Base-by-base conservation (phyloP, 1,140 invertebrate species). In the Zeugodacus cucurbitae region DNA sequence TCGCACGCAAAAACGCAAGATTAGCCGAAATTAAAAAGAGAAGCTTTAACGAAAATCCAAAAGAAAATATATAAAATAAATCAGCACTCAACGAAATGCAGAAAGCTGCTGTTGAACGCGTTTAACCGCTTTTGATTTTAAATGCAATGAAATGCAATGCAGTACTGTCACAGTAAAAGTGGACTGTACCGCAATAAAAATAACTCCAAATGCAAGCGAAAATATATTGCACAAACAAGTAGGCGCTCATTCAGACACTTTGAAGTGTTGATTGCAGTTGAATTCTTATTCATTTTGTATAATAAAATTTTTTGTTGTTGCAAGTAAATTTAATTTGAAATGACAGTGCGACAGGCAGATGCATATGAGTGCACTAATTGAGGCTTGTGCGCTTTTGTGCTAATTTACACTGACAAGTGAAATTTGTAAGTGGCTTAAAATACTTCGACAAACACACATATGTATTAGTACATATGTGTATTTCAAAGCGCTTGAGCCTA, bases 61-160 rank as follows among this genome's bases (percentile, higher is more conserved):
- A n/a, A n/a, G n/a, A n/a, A n/a, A n/a, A n/a, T n/a, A n/a, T n/a
- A n/a, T n/a, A n/a, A 41, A 74, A 74, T 32, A 41, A 74, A 17
- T 74, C 20, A n/a, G 6, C 34, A 74, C 67, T 6, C 67, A 32
- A 34, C 34, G 67, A 22, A 74, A 37, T 41, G 67, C 67, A 74
- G 67, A 74, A 74, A 74, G 67, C 67, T 17, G 67, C 67, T 37
- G 17, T 22, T 32, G 67, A 74, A 41, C 67, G 67, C 67, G 67
- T 41, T 74, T n/a, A 74, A 37, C 67, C 67, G 67, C 67, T 41
- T 74, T 74, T 74, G 67, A 74, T 74, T 74, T 41, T 74, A n/a
- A 26, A 26, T 11, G 32, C 64, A 67, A 62, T n/a, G n/a, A n/a
- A 7, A 54, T 14, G 48, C 57, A 22, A 7, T 10, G 58, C 26